These are phyloP conservation scores for Egretta garzetta DNA, from an alignment of 2,113 vertebrate genomes.

Conservation along the genomic window DNA sequence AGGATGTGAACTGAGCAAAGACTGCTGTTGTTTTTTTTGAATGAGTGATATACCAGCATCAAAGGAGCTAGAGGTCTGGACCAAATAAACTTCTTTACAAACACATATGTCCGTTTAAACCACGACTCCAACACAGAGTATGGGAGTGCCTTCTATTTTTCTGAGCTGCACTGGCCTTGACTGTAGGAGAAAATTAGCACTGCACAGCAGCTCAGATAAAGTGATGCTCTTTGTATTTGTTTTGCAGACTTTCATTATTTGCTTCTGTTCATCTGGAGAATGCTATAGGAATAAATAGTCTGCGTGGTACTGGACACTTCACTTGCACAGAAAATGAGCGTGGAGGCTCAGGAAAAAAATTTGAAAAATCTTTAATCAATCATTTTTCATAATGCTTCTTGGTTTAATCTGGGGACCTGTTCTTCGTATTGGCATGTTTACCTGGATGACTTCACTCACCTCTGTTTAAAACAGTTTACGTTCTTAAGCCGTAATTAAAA, in stretches of 20 bases:
- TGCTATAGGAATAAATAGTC: background rate
- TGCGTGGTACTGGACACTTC: background rate
- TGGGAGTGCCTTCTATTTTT: background rate
- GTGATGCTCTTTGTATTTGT: background rate
- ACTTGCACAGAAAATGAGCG: background rate
- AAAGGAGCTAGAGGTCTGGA: background rate
- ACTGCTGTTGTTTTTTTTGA: background rate
- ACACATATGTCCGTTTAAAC: background rate
- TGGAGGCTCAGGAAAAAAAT: background rate
- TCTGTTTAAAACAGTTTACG: slow-evolving; percentile 10
- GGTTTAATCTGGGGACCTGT: background rate
- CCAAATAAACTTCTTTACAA: background rate
- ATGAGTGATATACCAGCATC: background rate
- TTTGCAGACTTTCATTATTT: background rate
- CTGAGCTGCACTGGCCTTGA: background rate
- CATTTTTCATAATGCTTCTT: background rate
- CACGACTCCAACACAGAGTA: background rate
- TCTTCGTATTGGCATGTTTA: background rate
- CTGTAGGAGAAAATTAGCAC: background rate
- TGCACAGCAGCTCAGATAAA: background rate
- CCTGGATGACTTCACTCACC: background rate
- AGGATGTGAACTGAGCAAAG: background rate
- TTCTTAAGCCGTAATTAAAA: slow-evolving; percentile 42
- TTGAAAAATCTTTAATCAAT: background rate
- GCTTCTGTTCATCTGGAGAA: background rate